Evolutionary conservation across 2,797 vertebrate species (phyloP), one percentile per base, ranked within the genome.

Genomic region (Acanthiza pusilla): DNA sequence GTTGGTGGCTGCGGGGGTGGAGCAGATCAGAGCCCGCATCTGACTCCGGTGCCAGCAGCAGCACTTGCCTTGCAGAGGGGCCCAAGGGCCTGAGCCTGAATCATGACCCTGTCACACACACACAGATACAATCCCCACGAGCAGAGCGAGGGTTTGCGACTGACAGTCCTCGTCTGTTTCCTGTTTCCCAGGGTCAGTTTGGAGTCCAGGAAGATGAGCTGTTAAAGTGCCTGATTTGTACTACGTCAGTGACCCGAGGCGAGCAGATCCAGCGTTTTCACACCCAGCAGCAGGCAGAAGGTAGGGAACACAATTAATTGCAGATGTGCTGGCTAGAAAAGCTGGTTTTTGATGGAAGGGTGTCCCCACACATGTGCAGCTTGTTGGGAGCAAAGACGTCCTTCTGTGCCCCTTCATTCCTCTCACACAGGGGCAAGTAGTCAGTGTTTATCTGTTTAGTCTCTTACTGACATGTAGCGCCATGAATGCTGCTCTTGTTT

Each of bases 231-330:
- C 96, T 98, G 45, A 93, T 95, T 83, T 98, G 97, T 92, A 98
- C 98, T 0, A 96, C 90, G 16, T 98, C 98, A 0, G 63, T 98
- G 88, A 98, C 98, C 32, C 94, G 98, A 80, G 98, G 98, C 1
- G 98, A 98, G 82, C 95, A 98, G 82, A 98, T 98, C 70, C 97
- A 96, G 48, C 95, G 98, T 47, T 96, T 98, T 55, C 98, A 98
- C 96, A 98, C 95, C 81, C 97, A 98, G 87, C 98, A 98, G 92
- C 98, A 98, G 73, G 98, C 98, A 25, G 98, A 98, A 89, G 98
- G 98, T 98, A 87, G 85, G 95, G 62, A 78, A 14, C 40, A 23
- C 47, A 82, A 91, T 65, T 42, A 92, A 74, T 21, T 80, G 40
- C 87, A 96, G 85, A 91, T 93, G 76, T 89, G 34, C 61, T 72